Percentiles rank a stretch among this genome's conserved stretches.
phyloP scores from a whole-genome alignment of 2,797 vertebrate genomes.

The Gallirallus australis region DNA sequence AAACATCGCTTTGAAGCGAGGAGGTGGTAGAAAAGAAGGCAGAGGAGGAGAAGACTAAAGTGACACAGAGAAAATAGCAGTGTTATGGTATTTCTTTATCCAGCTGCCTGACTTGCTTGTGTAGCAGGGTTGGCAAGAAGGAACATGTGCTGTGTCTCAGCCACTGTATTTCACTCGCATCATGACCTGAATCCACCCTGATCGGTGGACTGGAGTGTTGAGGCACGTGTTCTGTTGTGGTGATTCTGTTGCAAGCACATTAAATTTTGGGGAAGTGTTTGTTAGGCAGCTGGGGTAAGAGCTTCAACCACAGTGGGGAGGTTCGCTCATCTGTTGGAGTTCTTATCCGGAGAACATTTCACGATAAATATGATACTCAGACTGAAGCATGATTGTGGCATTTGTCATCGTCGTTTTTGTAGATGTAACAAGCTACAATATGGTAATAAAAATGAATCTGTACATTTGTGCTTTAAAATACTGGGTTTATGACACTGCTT shows the following conservation, averaged over 20 bases:
- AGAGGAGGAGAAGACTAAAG: not conserved
- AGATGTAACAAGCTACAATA: not conserved
- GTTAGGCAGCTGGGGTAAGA: not conserved
- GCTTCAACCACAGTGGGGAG: not conserved
- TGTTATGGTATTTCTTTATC: not conserved
- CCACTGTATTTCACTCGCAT: not conserved
- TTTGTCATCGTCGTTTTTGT: not conserved
- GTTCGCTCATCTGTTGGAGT: not conserved
- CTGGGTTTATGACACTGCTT: not conserved
- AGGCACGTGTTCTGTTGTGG: not conserved
- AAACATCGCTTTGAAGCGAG: not conserved
- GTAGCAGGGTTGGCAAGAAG: not conserved
- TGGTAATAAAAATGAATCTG: not conserved
- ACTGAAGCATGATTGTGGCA: not conserved
- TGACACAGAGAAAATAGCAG: not conserved
- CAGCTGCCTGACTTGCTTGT: not conserved
- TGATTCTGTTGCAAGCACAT: not conserved
- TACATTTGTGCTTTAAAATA: not conserved
- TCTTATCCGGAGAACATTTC: not conserved
- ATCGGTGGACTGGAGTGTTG: not conserved
- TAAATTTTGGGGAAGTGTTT: not conserved
- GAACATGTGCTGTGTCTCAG: constrained; percentile 7
- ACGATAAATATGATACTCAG: not conserved
- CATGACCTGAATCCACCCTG: not conserved
- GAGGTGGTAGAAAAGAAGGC: not conserved